Conservation (phyloP, 2,888 invertebrate genomes). For the Portevinia maculata region DNA sequence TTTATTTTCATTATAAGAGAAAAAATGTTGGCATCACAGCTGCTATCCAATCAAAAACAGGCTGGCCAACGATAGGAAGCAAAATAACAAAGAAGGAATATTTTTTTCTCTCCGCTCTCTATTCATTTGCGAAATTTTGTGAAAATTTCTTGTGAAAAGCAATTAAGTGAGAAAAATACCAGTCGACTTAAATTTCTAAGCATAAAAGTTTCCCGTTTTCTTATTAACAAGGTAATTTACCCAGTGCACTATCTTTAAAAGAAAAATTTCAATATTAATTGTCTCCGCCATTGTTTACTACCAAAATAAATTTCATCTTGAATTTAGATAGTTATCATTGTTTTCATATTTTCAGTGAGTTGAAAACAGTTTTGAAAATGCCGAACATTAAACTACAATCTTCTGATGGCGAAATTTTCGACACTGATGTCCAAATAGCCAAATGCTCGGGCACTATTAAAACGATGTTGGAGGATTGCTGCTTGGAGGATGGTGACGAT, state of each 20-base stretch:
- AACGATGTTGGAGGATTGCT: constrained; percentile 98
- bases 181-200: background rate
- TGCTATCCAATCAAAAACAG: no score
- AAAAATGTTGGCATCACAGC: constrained; percentile 11
- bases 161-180: constrained; percentile 11
- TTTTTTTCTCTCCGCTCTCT: constrained; percentile 12
- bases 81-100: constrained; percentile 13
- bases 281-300: constrained; percentile 64
- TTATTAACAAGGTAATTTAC: constrained; percentile 28
- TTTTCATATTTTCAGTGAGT: constrained; percentile 20
- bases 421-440: constrained; percentile 98
- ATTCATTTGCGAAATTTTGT: constrained; percentile 27
- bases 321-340: background rate
- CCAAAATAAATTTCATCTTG: no score
- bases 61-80: constrained; percentile 27
- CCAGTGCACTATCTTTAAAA: background rate
- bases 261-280: background rate
- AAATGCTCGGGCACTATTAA: constrained; percentile 99
- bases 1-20: background rate
- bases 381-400: constrained; percentile 97
- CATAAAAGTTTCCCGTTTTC: background rate
- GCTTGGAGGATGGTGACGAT: constrained; percentile 95
- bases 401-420: constrained; percentile 97
- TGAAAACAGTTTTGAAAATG: constrained; percentile 85
- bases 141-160: constrained; percentile 38